Evolutionary conservation across 2,888 invertebrate genomes (phyloP), one percentile per base, ranked within the genome.

Genomic region (Tachina lurida): DNA sequence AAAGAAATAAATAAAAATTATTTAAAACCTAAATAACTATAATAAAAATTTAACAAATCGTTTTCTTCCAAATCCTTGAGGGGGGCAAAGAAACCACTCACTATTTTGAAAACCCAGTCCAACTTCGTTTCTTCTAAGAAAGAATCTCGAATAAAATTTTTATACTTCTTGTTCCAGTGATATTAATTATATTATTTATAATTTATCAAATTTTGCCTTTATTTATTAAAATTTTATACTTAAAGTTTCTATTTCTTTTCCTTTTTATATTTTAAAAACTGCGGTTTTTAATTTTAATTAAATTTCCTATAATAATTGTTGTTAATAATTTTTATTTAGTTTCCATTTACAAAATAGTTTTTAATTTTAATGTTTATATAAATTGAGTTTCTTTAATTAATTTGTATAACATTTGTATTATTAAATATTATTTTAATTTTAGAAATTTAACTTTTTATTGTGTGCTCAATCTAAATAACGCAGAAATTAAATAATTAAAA

Each of bases 331-430:
- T 83, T 83, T 70, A 81, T 71, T 79, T 73, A 79, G 65, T 83
- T 86, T 56, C 83, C 70, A 70, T 62, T 60, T 74, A 41, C 1
- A 80, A 49, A 67, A 56, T 58, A 71, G 41, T 52, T 62, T 76
- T 71, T 67, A 76, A 68, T 67, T 73, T 84, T 60, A 71, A 78
- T 74, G 65, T 68, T 81, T 58, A 70, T 58, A 63, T 17, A 70
- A 75, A 71, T 47, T 47, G 41, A 45, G 45, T 65, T 67, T 49
- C 67, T 82, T 78, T 56, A 70, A 74, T 54, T 85, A 45, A 73
- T 41, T 71, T 85, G 43, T 83, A 75, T 74, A 86, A 65, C 49
- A 60, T 79, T 86, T 83, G 86, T 79, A 83, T 71, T 86, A 79
- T 82, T 83, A 60, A 60, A 58, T 67, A 49, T 80, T 74, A 75